Evolutionary conservation across 2,113 vertebrate species (phyloP).

Genomic region (Lepidothrix coronata): DNA sequence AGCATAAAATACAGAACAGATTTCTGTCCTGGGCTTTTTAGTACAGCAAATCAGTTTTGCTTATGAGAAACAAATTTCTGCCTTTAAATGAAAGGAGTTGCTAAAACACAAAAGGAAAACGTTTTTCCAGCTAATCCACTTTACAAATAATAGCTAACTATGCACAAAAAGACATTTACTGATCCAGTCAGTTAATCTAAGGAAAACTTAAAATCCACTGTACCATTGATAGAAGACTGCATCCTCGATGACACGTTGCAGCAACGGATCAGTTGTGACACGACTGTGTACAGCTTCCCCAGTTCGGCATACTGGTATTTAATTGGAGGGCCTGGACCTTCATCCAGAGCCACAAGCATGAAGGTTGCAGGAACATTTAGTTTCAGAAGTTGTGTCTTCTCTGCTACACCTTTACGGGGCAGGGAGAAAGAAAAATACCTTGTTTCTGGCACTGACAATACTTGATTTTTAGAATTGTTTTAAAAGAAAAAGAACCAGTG

Average conservation of each 20-base stretch:
- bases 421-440: not conserved
- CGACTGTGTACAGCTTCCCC: conserved; percentile 97
- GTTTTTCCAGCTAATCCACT: not conserved
- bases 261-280: conserved; percentile 95
- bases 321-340: conserved; percentile 97
- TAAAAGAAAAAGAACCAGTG: not conserved
- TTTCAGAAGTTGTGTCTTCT: conserved; percentile 97
- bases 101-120: not conserved
- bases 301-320: conserved; percentile 99
- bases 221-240: conserved; percentile 99
- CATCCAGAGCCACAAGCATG: conserved; percentile 97
- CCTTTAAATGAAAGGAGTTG: not conserved
- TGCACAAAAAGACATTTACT: not conserved
- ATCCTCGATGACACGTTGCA: conserved; percentile 97
- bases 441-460: not conserved
- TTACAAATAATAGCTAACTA: not conserved
- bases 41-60: not conserved
- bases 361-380: conserved; percentile 96
- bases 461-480: not conserved
- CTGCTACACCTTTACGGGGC: conserved; percentile 84
- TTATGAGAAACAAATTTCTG: not conserved
- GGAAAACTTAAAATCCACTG: not conserved
- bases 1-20: not conserved
- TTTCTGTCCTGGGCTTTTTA: not conserved
- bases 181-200: not conserved